Evolutionary conservation across 2,113 vertebrate species (phyloP).

Genomic region (Corythaeola cristata): DNA sequence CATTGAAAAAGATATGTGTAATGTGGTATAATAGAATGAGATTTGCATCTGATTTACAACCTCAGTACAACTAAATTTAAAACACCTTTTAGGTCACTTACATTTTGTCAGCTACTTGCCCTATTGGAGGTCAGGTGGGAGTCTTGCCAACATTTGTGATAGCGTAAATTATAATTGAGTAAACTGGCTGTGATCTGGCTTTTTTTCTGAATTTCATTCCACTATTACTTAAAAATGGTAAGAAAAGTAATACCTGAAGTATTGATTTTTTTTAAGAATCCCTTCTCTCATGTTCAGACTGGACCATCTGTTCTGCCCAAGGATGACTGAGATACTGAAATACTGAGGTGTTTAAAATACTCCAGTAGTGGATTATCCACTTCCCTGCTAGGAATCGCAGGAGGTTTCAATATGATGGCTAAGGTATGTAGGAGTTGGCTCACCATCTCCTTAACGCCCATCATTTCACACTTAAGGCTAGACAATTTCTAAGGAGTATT

Average conservation of each 20-base stretch:
- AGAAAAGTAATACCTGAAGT: neutral
- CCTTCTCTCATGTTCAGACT: neutral
- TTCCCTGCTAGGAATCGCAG: neutral
- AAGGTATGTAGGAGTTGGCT: neutral
- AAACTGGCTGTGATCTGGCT: neutral
- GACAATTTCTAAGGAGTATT: neutral
- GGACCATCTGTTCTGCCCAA: neutral
- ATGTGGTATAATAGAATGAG: neutral
- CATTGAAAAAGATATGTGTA: neutral
- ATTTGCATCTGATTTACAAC: slow-evolving; percentile 8
- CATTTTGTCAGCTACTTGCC: neutral
- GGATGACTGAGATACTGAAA: neutral
- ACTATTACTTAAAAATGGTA: neutral
- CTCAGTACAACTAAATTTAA: neutral
- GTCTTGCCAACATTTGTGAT: neutral
- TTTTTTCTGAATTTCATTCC: neutral
- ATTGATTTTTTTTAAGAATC: neutral
- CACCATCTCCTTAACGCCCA: neutral
- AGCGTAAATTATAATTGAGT: neutral
- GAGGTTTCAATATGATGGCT: neutral
- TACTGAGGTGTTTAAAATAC: neutral
- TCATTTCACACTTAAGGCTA: neutral
- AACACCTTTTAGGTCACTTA: neutral
- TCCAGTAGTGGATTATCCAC: neutral
- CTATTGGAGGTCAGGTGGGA: neutral